These are phyloP conservation scores for Myrmecobius fasciatus DNA, from an alignment of 2,113 vertebrate species.

Conservation along the genomic window DNA sequence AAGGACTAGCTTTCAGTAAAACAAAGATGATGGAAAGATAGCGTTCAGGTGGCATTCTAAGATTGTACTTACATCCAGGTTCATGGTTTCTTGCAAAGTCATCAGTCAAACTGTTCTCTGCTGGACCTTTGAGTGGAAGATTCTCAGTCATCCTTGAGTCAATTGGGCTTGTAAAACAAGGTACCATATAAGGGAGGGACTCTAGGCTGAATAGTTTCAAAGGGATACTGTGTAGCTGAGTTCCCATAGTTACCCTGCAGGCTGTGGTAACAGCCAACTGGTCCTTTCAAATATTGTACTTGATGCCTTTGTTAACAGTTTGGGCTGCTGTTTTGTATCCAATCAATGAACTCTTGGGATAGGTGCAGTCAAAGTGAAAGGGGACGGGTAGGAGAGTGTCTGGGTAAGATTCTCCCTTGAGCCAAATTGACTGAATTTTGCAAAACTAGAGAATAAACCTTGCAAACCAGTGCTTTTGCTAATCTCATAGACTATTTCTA, in stretches of 20 bases:
- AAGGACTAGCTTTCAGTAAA: background rate
- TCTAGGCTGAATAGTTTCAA: background rate
- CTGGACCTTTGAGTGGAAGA: background rate
- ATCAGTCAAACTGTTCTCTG: background rate
- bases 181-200: background rate
- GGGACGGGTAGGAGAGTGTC: background rate
- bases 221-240: background rate
- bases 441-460: background rate
- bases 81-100: background rate
- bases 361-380: background rate
- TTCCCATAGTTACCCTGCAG: background rate
- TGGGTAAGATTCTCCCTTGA: background rate
- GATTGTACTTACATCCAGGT: background rate
- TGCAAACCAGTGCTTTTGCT: background rate
- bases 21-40: background rate
- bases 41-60: background rate
- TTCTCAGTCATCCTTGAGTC: background rate
- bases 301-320: background rate
- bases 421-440: background rate
- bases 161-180: background rate
- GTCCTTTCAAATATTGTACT: background rate
- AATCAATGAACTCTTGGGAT: background rate
- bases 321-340: background rate
- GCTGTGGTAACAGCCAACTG: background rate
- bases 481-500: background rate